Evolutionary conservation across 1,140 invertebrate genomes (phyloP).

Genomic region (Lasioglossum baleicum): DNA sequence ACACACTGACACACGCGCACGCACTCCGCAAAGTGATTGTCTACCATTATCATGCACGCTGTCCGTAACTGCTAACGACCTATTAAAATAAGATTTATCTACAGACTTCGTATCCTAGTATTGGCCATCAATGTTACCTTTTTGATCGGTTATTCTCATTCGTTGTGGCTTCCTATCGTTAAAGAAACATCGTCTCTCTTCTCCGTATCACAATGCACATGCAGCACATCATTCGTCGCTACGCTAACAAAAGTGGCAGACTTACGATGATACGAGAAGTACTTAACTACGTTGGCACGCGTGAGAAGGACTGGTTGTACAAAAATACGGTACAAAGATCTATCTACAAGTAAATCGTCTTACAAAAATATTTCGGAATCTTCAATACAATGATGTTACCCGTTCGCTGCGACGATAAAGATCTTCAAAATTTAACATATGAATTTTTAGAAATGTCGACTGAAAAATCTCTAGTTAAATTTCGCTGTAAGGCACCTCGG

Average conservation of each 20-base stretch:
- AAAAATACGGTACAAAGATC: constrained; percentile 42
- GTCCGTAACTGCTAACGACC: constrained; percentile 11
- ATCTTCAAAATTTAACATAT: constrained; percentile 1
- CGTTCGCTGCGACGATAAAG: constrained; percentile 7
- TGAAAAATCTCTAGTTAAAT: constrained; percentile 9
- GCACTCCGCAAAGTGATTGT: constrained; percentile 4
- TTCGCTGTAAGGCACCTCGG: constrained; percentile 44
- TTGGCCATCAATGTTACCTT: constrained; percentile 61
- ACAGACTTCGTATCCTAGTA: constrained; percentile 72
- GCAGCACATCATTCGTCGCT: constrained; percentile 56
- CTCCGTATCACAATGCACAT: constrained; percentile 73
- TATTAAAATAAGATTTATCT: constrained; percentile 60
- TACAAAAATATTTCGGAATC: constrained; percentile 26
- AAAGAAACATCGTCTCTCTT: neutral
- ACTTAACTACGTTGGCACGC: constrained; percentile 54
- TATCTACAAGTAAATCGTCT: constrained; percentile 34
- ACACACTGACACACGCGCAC: neutral
- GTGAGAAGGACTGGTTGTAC: constrained; percentile 46
- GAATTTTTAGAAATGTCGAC: constrained; percentile 31
- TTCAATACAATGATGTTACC: neutral
- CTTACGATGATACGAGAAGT: constrained; percentile 34
- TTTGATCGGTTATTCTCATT: constrained; percentile 45
- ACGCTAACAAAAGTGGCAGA: constrained; percentile 25
- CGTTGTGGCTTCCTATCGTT: constrained; percentile 14
- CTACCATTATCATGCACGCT: constrained; percentile 21